These are phyloP conservation scores for Azorinus chamasolen DNA, from an alignment of 2,888 invertebrate genomes.

Conservation along the genomic window DNA sequence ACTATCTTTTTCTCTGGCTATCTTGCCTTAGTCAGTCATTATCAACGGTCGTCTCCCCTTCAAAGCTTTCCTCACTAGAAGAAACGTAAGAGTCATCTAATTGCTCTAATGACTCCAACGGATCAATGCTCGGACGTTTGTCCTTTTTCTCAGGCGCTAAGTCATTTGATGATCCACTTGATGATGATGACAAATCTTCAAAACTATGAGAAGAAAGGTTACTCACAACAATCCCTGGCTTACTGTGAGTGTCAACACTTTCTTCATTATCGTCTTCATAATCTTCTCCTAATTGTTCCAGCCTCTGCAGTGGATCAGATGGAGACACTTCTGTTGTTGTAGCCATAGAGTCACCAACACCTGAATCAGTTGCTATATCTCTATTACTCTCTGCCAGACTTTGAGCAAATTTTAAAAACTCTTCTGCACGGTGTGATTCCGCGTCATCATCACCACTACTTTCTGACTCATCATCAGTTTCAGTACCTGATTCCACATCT, in stretches of 20 bases:
- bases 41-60: slow-evolving; percentile 57
- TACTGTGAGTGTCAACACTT: not conserved
- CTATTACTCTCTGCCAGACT: slow-evolving; percentile 75
- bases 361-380: slow-evolving; percentile 76
- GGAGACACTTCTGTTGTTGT: slow-evolving; percentile 71
- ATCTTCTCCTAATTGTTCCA: slow-evolving; percentile 48
- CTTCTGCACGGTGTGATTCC: slow-evolving; percentile 54
- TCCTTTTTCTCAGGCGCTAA: slow-evolving; percentile 54
- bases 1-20: slow-evolving; percentile 4
- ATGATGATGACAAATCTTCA: slow-evolving; percentile 48
- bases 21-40: slow-evolving; percentile 18
- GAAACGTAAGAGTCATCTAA: slow-evolving; percentile 67
- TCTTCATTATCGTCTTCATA: slow-evolving; percentile 35
- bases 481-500: slow-evolving; percentile 46
- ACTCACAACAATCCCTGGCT: not conserved
- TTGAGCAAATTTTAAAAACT: slow-evolving; percentile 73
- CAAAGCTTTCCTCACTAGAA: slow-evolving; percentile 76
- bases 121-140: slow-evolving; percentile 76
- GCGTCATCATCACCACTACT: slow-evolving; percentile 61
- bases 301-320: slow-evolving; percentile 67
- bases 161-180: slow-evolving; percentile 67
- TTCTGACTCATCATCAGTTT: slow-evolving; percentile 56
- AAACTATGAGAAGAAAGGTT: slow-evolving; percentile 25
- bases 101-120: slow-evolving; percentile 75
- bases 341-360: slow-evolving; percentile 70